These are phyloP conservation scores for Mycalesis mineus DNA, from an alignment of 2,888 invertebrate genomes.

Conservation along the genomic window DNA sequence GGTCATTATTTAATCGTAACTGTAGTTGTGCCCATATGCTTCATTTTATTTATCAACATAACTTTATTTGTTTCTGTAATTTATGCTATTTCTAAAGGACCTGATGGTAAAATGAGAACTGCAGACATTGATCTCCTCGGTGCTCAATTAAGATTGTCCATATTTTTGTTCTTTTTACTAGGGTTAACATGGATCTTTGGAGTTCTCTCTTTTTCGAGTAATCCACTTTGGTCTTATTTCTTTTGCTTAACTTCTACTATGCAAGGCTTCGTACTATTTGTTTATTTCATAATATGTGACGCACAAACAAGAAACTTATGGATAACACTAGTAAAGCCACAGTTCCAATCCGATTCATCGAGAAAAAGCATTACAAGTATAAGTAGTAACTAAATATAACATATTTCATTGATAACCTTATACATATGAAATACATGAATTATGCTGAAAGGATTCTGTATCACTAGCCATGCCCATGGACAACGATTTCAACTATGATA, in stretches of 20 bases:
- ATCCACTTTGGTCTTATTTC: slow-evolving; percentile 77
- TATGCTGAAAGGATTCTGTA: too few species aligned
- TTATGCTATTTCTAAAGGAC: slow-evolving; percentile 69
- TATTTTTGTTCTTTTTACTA: slow-evolving; percentile 79
- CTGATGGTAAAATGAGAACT: slow-evolving; percentile 69
- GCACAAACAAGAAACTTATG: slow-evolving; percentile 74
- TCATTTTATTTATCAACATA: slow-evolving; percentile 74
- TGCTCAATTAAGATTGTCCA: slow-evolving; percentile 75
- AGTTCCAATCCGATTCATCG: slow-evolving; percentile 44
- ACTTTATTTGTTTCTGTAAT: slow-evolving; percentile 76
- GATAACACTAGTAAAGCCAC: slow-evolving; percentile 62
- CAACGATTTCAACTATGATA: too few species aligned
- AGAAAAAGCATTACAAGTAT: slow-evolving; percentile 58
- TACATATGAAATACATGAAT: too few species aligned
- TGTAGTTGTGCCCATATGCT: slow-evolving; percentile 73
- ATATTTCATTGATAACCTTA: too few species aligned
- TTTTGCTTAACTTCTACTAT: slow-evolving; percentile 81
- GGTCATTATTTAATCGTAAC: slow-evolving; percentile 68
- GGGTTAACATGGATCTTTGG: slow-evolving; percentile 82
- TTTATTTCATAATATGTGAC: slow-evolving; percentile 80
- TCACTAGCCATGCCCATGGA: too few species aligned
- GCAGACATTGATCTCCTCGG: slow-evolving; percentile 57
- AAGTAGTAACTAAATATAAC: slow-evolving; percentile 32
- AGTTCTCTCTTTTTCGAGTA: slow-evolving; percentile 70
- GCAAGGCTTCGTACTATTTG: slow-evolving; percentile 80